Conservation (phyloP, 2,113 vertebrate species). For the Catharus minimus region DNA sequence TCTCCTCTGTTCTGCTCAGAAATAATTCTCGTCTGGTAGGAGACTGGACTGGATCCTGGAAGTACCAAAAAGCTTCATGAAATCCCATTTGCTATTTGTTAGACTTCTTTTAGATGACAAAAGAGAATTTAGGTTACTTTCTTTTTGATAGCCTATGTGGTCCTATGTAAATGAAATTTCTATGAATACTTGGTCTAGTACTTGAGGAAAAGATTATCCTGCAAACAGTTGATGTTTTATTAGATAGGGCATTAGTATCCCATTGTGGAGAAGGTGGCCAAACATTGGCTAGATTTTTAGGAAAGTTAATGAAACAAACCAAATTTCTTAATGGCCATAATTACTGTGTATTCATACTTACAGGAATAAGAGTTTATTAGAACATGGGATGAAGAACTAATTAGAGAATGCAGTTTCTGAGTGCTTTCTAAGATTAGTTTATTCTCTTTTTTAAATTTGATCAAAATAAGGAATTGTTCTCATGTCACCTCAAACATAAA, state of each 20-base stretch:
- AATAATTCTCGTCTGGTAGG: background rate
- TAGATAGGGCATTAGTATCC: background rate
- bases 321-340: background rate
- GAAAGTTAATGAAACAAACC: background rate
- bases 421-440: background rate
- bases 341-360: background rate
- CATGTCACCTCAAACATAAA: background rate
- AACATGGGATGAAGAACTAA: background rate
- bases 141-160: background rate
- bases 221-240: background rate
- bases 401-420: background rate
- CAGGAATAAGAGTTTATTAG: background rate
- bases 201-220: background rate
- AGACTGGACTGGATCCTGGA: background rate
- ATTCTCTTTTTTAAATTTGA: background rate
- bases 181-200: background rate
- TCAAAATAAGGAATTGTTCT: background rate
- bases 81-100: accelerated
- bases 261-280: background rate
- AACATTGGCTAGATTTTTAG: background rate
- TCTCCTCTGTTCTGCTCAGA: background rate
- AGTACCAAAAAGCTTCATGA: background rate
- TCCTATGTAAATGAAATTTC: background rate
- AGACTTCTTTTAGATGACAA: background rate
- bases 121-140: background rate